These are phyloP conservation scores for Suricata suricatta DNA, from an alignment of 2,113 vertebrate species.

Conservation along the genomic window DNA sequence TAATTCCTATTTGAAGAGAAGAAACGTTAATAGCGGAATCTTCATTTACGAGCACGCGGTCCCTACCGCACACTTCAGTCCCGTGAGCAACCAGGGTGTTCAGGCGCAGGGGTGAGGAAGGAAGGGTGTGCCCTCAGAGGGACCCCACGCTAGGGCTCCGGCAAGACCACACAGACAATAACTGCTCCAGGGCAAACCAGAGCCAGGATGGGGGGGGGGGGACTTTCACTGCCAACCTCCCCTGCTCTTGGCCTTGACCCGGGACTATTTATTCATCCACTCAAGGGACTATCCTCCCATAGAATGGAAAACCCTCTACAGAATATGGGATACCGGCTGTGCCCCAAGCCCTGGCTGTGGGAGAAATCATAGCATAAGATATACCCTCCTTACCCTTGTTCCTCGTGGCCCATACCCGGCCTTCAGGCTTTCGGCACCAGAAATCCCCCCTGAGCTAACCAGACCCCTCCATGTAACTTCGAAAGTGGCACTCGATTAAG, in stretches of 20 bases:
- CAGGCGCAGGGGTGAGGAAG: neutral
- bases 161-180: neutral
- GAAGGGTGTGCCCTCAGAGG: neutral
- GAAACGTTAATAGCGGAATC: neutral
- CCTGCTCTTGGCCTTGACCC: rapidly evolving
- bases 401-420: neutral
- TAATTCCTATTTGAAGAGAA: constrained; percentile 89
- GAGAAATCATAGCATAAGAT: neutral
- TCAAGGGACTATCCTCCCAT: neutral
- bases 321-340: neutral
- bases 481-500: neutral
- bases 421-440: neutral
- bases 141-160: neutral
- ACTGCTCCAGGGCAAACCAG: neutral
- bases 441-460: neutral
- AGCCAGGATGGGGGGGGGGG: neutral
- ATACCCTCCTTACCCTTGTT: neutral
- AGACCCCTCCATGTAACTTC: rapidly evolving
- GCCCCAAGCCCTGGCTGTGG: neutral
- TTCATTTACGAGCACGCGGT: rapidly evolving
- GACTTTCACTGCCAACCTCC: neutral
- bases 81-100: neutral
- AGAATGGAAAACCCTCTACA: neutral
- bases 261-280: neutral
- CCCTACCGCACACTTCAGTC: rapidly evolving